Evolutionary conservation across 2,888 invertebrate genomes (phyloP), one percentile per base, ranked within the genome.

Genomic region (Microchrysa polita): DNA sequence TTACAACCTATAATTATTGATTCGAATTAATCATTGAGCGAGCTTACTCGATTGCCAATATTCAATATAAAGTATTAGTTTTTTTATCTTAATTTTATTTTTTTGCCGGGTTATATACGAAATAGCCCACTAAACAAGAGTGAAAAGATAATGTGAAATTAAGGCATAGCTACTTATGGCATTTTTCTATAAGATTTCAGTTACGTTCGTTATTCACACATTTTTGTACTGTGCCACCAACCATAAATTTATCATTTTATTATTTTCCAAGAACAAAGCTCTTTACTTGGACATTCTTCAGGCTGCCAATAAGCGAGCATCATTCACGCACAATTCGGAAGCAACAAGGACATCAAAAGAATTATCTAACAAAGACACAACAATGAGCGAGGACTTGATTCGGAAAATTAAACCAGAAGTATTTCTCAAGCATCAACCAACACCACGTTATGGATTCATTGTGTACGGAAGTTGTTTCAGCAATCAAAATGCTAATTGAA

Each of bases 401-500:
- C 22, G 18, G 59, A 59, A 48, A 34, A 61, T 73, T 44, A 72
- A 72, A 1, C 77, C 77, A 12, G 71, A 73, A 9, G 74, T 75
- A 20, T 77, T 77, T 69, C 48, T 72, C 9, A 22, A 42, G n/a
- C 53, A 52, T 18, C 77, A 77, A 52, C 77, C 77, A 10, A 44
- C 42, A 48, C 77, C 77, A 18, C 59, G 65, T 14, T 67, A 53
- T 42, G 77, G 77, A 34, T 73, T 77, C 34, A 73, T 75, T 40
- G 74, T 63, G 9, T 76, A 77, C 52, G 77, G 76, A 2, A 71
- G 75, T 53, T 76, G 76, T 23, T 77, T 77, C 55, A 77, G 77
- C 59, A 63, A 75, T 40, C 77, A 77, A 69, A 22, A 65, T 40
- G 53, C 27, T 34, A 34, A 34, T 7, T 34, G 27, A 34, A 34